These are phyloP conservation scores for Eulemur macaco DNA, from an alignment of 2,113 vertebrate species.

Conservation along the genomic window DNA sequence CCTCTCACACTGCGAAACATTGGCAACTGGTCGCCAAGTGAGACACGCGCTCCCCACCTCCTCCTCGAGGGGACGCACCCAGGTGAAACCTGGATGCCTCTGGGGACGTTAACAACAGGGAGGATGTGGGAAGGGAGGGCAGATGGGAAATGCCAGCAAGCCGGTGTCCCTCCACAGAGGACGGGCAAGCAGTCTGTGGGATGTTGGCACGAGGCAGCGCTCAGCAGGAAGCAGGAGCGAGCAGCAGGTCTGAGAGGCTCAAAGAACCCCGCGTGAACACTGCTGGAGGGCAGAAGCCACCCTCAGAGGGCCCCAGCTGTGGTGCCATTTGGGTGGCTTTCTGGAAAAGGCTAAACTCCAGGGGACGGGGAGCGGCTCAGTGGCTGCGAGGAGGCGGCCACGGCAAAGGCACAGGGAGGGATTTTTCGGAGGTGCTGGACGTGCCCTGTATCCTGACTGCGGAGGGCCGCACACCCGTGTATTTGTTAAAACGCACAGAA, in stretches of 20 bases:
- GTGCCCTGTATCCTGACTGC: neutral
- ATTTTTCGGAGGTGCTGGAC: neutral
- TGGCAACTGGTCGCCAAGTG: neutral
- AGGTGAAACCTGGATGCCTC: no score
- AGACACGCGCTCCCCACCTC: neutral
- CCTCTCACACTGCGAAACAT: neutral
- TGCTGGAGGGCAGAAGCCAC: rapidly evolving
- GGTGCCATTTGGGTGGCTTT: neutral
- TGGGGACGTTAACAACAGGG: no score
- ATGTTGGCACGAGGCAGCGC: rapidly evolving
- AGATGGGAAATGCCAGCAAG: neutral
- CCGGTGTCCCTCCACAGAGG: no score
- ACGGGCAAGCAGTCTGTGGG: neutral
- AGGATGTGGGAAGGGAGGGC: no score
- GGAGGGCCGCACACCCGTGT: neutral
- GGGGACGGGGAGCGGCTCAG: neutral
- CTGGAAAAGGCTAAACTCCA: neutral
- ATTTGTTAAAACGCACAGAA: neutral
- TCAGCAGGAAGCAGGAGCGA: neutral
- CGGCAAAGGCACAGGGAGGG: neutral
- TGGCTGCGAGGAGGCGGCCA: neutral
- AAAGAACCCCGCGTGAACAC: no score
- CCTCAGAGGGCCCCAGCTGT: neutral
- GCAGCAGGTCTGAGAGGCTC: rapidly evolving
- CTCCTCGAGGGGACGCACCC: neutral